These are phyloP conservation scores for Arvicanthis niloticus DNA, from an alignment of 2,113 vertebrate genomes.

Conservation along the genomic window DNA sequence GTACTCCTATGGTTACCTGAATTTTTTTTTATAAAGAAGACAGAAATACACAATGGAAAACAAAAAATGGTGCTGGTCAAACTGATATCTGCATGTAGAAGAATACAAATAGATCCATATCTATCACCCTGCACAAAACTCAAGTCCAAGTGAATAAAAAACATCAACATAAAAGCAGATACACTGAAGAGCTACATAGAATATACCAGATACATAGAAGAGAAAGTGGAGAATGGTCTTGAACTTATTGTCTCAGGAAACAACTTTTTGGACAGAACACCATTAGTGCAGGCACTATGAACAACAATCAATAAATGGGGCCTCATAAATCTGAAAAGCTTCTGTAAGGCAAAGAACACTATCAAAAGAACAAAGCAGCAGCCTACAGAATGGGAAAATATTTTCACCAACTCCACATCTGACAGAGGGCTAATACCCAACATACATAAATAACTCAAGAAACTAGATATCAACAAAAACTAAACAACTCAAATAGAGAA, in stretches of 20 bases:
- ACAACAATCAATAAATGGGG: background rate
- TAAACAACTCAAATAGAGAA: background rate
- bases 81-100: background rate
- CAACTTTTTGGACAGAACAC: background rate
- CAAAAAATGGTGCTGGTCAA: background rate
- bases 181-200: background rate
- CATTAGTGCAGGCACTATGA: background rate
- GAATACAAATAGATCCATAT: background rate
- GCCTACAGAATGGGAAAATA: background rate
- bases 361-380: background rate
- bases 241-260: background rate
- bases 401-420: background rate
- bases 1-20: background rate
- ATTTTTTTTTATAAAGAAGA: background rate
- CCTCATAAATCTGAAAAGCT: background rate
- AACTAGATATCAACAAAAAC: background rate
- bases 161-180: background rate
- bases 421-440: background rate
- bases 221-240: background rate
- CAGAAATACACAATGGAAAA: background rate
- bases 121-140: background rate
- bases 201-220: background rate
- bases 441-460: background rate
- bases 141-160: background rate
- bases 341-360: too few relatives aligned